These are phyloP conservation scores for Chloroceryle amazona DNA, from an alignment of 2,797 vertebrate species.

Conservation along the genomic window DNA sequence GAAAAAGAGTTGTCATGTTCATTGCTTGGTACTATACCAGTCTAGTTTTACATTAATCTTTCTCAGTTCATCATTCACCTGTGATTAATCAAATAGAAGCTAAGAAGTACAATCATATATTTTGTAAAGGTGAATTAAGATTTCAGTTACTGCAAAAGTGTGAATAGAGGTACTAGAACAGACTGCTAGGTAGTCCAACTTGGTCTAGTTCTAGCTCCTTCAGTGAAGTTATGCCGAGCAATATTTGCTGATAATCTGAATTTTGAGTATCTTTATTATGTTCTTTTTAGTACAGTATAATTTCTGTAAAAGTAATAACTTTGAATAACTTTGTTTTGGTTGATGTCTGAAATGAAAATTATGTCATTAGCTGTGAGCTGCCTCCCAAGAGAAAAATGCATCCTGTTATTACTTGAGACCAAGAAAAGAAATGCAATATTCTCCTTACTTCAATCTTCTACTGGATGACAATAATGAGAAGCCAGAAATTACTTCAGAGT, in stretches of 20 bases:
- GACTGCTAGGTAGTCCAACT: not conserved
- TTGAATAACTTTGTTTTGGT: not conserved
- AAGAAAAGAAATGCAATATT: not conserved
- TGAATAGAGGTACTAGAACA: not conserved
- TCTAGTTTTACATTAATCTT: not conserved
- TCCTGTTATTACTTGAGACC: not conserved
- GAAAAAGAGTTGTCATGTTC: not conserved
- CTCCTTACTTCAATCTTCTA: not conserved
- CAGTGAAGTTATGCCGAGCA: not conserved
- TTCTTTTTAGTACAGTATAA: not conserved
- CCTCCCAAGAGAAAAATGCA: conserved; percentile 13
- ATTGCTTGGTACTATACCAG: not conserved
- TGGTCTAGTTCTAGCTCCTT: not conserved
- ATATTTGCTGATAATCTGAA: not conserved
- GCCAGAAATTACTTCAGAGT: not conserved
- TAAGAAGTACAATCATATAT: not conserved
- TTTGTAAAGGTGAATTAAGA: not conserved
- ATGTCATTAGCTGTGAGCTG: not conserved
- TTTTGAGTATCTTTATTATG: not conserved
- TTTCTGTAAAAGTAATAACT: not conserved
- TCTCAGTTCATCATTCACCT: not conserved
- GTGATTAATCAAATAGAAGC: not conserved
- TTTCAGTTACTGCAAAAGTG: not conserved
- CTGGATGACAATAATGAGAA: not conserved
- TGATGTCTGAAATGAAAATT: conserved; percentile 5